These are phyloP conservation scores for Palythoa caribaeorum DNA, from an alignment of 92 coral and sea anemone genomes.

Conservation along the genomic window DNA sequence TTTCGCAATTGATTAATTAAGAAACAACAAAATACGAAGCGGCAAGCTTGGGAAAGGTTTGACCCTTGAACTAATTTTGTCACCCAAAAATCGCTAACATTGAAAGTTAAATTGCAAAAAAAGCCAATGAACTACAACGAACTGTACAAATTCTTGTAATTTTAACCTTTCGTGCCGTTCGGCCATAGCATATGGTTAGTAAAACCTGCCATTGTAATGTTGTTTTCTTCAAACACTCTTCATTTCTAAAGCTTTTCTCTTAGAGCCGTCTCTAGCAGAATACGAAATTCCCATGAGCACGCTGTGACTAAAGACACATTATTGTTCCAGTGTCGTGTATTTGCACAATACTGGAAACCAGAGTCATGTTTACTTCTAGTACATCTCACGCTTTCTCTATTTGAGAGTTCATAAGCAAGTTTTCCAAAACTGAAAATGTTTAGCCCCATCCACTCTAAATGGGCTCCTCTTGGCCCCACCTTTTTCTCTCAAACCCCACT, in stretches of 20 bases:
- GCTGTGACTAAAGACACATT: slow-evolving; percentile 4
- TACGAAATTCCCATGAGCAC: slow-evolving; percentile 43
- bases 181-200: slow-evolving; percentile 22
- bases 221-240: slow-evolving; percentile 9
- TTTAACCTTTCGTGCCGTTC: slow-evolving; percentile 13
- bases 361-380: too few relatives aligned
- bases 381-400: background rate
- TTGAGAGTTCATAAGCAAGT: background rate
- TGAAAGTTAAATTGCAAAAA: background rate
- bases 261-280: slow-evolving; percentile 26
- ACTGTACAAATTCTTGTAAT: background rate
- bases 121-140: background rate
- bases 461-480: background rate
- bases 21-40: background rate
- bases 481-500: background rate
- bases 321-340: slow-evolving; percentile 7
- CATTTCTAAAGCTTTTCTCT: slow-evolving; percentile 47
- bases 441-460: background rate
- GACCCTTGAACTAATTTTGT: background rate
- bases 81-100: background rate
- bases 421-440: background rate
- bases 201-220: slow-evolving; percentile 29
- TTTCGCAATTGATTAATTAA: slow-evolving; percentile 22
- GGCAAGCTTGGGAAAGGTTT: slow-evolving; percentile 17
- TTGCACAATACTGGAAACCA: background rate